These are phyloP conservation scores for Drosophila subobscura DNA, from an alignment of 1,140 invertebrate species.

Conservation along the genomic window DNA sequence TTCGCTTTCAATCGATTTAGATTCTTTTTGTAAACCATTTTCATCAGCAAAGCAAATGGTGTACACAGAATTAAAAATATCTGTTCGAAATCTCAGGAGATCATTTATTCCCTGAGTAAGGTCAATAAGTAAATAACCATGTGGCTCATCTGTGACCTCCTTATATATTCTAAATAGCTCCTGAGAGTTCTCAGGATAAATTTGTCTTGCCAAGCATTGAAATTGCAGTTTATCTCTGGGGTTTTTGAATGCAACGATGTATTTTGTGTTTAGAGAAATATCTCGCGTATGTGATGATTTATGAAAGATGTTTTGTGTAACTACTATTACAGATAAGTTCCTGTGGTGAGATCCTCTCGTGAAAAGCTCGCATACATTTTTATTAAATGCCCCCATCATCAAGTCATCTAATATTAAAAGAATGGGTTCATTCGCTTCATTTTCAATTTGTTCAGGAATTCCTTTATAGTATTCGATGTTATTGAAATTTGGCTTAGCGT, in stretches of 20 bases:
- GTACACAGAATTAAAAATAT: conserved; percentile 7
- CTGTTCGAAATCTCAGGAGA: conserved; percentile 5
- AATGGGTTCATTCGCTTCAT: neutral
- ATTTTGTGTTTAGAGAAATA: conserved; percentile 7
- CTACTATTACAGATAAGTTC: conserved; percentile 9
- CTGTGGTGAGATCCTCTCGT: conserved; percentile 5
- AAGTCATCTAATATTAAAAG: neutral
- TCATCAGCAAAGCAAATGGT: conserved; percentile 4
- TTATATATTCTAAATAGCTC: conserved; percentile 10
- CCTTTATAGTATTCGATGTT: conserved; percentile 1
- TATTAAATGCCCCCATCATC: neutral
- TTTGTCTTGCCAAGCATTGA: conserved; percentile 11
- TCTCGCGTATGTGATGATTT: conserved; percentile 7
- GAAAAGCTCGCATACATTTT: conserved; percentile 5
- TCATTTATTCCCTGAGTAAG: conserved; percentile 8
- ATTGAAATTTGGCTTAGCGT: neutral
- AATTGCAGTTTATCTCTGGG: conserved; percentile 4
- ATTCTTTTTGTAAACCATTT: conserved; percentile 19
- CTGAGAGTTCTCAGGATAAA: conserved; percentile 2
- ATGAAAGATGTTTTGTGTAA: conserved; percentile 2
- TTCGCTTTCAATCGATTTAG: conserved; percentile 12
- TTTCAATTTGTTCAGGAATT: neutral
- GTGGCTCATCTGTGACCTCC: conserved; percentile 3
- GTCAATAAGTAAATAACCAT: conserved; percentile 18
- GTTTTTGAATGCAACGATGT: conserved; percentile 2